A percentile compares a stretch with the other conserved stretches of the same genome.
Conservation (phyloP, 53 echinoderm and acorn worm genomes). For the Actinopyga echinites region DNA sequence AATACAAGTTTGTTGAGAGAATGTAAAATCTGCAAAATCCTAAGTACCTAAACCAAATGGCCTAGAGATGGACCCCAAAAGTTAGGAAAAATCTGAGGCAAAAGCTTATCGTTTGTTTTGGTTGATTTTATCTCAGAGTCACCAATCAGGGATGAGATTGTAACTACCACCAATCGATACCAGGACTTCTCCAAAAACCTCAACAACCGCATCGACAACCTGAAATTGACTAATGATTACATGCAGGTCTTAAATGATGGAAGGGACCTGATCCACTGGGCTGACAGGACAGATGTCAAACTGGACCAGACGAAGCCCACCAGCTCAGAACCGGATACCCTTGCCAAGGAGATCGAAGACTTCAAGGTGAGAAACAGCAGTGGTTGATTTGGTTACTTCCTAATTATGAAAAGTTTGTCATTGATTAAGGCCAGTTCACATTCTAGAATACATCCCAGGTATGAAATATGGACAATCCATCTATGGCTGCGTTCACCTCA, state of each 20-base stretch:
- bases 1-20: no score
- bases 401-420: no score
- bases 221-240: conserved; percentile 78
- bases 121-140: conserved; percentile 50
- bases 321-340: conserved; percentile 73
- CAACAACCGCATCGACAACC: conserved; percentile 70
- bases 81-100: no score
- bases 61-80: no score
- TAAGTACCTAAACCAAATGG: no score
- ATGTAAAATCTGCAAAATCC: no score
- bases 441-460: no score
- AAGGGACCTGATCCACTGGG: conserved; percentile 71
- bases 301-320: conserved; percentile 72
- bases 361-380: conserved; percentile 57
- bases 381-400: no score
- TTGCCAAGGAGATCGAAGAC: conserved; percentile 77
- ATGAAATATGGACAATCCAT: no score
- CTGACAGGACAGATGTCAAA: conserved; percentile 58
- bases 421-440: no score
- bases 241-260: conserved; percentile 66
- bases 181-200: conserved; percentile 76
- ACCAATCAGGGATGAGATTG: conserved; percentile 53
- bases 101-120: not conserved
- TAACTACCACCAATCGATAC: conserved; percentile 75
- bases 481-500: no score